These are phyloP conservation scores for Periphyllus acericola DNA, from an alignment of 2,888 invertebrate genomes.

Conservation along the genomic window DNA sequence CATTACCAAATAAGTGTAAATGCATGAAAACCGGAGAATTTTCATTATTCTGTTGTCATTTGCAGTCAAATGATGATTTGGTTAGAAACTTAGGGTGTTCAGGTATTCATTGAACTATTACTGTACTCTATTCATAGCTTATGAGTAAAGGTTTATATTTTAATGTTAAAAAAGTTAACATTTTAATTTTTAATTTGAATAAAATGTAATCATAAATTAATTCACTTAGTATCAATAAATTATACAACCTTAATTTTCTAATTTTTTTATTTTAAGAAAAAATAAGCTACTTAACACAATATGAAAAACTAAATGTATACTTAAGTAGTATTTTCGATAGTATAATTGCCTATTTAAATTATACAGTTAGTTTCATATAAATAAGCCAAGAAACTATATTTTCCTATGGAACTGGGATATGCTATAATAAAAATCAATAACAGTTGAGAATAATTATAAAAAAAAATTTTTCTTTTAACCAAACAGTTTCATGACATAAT, in stretches of 20 bases:
- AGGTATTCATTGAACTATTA: constrained; percentile 5
- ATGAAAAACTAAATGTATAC: too few species aligned
- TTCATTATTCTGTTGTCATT: constrained; percentile 43
- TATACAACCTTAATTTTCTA: not conserved
- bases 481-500: too few species aligned
- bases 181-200: not conserved
- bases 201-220: not conserved
- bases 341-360: too few species aligned
- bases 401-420: too few species aligned
- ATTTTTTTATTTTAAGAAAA: too few species aligned
- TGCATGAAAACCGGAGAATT: constrained; percentile 29
- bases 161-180: not conserved
- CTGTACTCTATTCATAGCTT: not conserved
- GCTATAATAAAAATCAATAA: too few species aligned
- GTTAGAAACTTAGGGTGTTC: constrained; percentile 42
- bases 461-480: too few species aligned
- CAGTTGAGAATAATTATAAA: too few species aligned
- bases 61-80: constrained; percentile 47
- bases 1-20: constrained; percentile 35
- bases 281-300: too few species aligned
- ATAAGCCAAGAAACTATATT: too few species aligned
- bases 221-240: not conserved
- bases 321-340: too few species aligned
- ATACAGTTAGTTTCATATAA: too few species aligned
- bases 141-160: not conserved